phyloP scores from a whole-genome alignment of 2,888 invertebrate genomes.

The Priocnemis perturbator region DNA sequence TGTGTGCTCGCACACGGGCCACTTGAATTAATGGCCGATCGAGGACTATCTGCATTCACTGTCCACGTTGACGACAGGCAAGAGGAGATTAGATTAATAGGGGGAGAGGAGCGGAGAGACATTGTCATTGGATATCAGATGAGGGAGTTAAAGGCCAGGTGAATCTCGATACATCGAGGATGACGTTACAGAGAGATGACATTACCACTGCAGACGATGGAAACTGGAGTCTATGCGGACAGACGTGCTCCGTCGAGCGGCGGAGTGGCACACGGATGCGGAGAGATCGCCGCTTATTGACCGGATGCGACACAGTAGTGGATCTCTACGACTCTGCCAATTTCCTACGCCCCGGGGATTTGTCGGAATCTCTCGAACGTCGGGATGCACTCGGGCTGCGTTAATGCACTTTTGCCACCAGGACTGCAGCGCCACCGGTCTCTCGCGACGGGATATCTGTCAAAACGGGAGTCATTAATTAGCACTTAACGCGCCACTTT shows the following conservation, averaged over 20 bases:
- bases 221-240: slow-evolving; percentile 47
- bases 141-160: slow-evolving; percentile 58
- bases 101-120: slow-evolving; percentile 38
- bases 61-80: slow-evolving; percentile 34
- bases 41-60: slow-evolving; percentile 41
- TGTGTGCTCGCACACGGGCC: slow-evolving; percentile 28
- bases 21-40: slow-evolving; percentile 41
- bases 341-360: no score
- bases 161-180: slow-evolving; percentile 50
- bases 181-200: slow-evolving; percentile 67
- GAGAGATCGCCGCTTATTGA: slow-evolving; percentile 40
- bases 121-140: slow-evolving; percentile 54
- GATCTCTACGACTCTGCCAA: neutral
- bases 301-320: neutral
- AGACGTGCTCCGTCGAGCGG: slow-evolving; percentile 10
- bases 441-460: no score
- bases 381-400: no score
- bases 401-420: no score
- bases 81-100: slow-evolving; percentile 52
- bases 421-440: no score
- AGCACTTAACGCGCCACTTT: no score
- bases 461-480: no score
- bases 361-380: no score
- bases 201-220: slow-evolving; percentile 58
- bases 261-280: slow-evolving; percentile 36